A percentile compares a stretch with the other conserved stretches of the same genome.
Conservation (phyloP, 2,888 invertebrate genomes). For the Aspidapion aeneum region DNA sequence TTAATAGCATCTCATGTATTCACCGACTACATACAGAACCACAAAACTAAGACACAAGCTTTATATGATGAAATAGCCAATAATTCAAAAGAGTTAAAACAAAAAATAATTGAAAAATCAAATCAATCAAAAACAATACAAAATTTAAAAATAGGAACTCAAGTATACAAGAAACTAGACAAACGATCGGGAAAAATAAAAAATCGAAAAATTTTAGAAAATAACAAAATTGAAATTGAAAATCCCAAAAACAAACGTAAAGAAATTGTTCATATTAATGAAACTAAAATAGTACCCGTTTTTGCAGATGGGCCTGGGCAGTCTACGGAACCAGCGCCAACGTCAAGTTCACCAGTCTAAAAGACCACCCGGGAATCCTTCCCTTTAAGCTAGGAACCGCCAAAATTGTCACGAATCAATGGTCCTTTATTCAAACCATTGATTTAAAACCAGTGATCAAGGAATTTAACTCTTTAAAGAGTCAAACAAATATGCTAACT, state of each 20-base stretch:
- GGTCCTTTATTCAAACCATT: too few relatives aligned
- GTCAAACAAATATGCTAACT: too few relatives aligned
- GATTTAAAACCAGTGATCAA: too few relatives aligned
- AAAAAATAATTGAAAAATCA: neutral
- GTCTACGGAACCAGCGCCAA: neutral
- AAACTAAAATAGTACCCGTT: slow-evolving; percentile 9
- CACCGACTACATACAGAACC: neutral
- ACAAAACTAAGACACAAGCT: neutral
- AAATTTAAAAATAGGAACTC: neutral
- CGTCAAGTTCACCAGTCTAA: neutral
- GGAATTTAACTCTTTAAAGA: too few relatives aligned
- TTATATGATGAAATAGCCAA: neutral
- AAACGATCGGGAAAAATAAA: neutral
- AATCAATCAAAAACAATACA: neutral
- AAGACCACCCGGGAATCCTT: neutral
- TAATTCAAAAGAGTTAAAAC: neutral
- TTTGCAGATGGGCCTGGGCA: neutral
- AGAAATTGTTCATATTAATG: slow-evolving; percentile 11
- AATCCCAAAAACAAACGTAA: slow-evolving; percentile 5
- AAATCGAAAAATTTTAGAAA: slow-evolving; percentile 8
- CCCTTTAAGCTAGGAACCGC: neutral
- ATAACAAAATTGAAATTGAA: slow-evolving; percentile 8
- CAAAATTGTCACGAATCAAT: neutral
- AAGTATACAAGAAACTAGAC: slow-evolving; percentile 6
- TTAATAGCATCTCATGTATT: neutral